phyloP scores from a whole-genome alignment of 2,797 vertebrate species.

The Arvicola amphibius region DNA sequence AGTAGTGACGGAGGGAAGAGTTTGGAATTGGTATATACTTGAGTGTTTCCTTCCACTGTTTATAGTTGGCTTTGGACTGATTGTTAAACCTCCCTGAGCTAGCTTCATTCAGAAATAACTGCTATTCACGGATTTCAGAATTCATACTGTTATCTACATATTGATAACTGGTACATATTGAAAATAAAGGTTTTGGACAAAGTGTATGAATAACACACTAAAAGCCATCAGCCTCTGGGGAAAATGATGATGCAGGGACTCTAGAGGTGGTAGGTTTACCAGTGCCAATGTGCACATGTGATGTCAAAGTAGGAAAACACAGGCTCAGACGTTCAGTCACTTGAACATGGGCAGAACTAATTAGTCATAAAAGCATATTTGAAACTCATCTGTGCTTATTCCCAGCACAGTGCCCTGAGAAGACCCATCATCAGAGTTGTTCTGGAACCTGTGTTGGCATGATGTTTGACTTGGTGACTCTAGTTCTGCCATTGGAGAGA shows the following conservation, averaged over 20 bases:
- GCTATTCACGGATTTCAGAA: neutral
- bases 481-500: neutral
- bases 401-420: neutral
- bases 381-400: neutral
- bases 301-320: neutral
- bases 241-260: neutral
- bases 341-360: neutral
- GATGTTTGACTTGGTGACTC: conserved; percentile 1
- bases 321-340: neutral
- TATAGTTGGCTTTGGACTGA: neutral
- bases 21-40: neutral
- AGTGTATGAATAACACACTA: conserved; percentile 7
- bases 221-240: conserved; percentile 27
- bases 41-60: neutral
- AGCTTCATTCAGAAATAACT: conserved; percentile 40
- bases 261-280: conserved; percentile 26
- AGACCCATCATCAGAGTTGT: neutral
- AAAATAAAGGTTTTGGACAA: conserved; percentile 11
- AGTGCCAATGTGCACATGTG: neutral
- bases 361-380: neutral
- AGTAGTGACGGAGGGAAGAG: neutral
- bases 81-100: neutral
- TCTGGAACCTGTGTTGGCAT: neutral
- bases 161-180: neutral
- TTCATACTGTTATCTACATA: neutral